phyloP scores from a whole-genome alignment of 2,888 invertebrate species.

The Dynastes tityus region DNA sequence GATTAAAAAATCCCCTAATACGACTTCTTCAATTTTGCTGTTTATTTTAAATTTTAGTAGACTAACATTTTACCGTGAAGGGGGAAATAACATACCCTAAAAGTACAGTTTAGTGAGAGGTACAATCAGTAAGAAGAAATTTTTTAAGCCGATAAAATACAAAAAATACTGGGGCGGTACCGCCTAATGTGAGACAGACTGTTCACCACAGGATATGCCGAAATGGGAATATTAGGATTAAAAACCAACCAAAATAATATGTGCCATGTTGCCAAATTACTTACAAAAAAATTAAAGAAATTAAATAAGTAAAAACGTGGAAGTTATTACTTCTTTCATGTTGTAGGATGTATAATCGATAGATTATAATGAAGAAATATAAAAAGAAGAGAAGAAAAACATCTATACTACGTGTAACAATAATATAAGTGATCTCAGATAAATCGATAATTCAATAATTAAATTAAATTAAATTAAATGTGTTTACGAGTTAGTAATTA shows the following conservation, averaged over 20 bases:
- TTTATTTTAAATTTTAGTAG: too few species aligned
- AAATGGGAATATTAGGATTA: slow-evolving; percentile 9
- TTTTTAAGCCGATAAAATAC: too few species aligned
- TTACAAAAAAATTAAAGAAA: slow-evolving; percentile 20
- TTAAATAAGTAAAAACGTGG: slow-evolving; percentile 9
- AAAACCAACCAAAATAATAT: not conserved
- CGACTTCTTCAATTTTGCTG: too few species aligned
- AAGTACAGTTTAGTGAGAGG: too few species aligned
- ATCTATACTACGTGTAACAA: not conserved
- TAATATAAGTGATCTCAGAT: slow-evolving; percentile 8
- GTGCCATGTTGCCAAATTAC: slow-evolving; percentile 53
- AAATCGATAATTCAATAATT: slow-evolving; percentile 3
- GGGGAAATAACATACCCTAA: too few species aligned
- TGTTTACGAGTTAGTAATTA: not conserved
- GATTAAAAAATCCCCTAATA: too few species aligned
- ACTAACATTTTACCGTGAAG: too few species aligned
- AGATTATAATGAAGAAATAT: not conserved
- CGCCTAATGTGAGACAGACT: too few species aligned
- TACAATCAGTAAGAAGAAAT: too few species aligned
- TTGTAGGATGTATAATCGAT: slow-evolving; percentile 7
- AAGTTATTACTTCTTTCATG: not conserved
- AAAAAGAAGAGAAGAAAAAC: too few species aligned
- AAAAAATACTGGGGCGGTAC: too few species aligned
- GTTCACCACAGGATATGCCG: not conserved
- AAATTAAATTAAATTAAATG: not conserved